A percentile compares a stretch with the other conserved stretches of the same genome.
phyloP scores from a whole-genome alignment of 2,113 vertebrate species.

The Sardina pilchardus region DNA sequence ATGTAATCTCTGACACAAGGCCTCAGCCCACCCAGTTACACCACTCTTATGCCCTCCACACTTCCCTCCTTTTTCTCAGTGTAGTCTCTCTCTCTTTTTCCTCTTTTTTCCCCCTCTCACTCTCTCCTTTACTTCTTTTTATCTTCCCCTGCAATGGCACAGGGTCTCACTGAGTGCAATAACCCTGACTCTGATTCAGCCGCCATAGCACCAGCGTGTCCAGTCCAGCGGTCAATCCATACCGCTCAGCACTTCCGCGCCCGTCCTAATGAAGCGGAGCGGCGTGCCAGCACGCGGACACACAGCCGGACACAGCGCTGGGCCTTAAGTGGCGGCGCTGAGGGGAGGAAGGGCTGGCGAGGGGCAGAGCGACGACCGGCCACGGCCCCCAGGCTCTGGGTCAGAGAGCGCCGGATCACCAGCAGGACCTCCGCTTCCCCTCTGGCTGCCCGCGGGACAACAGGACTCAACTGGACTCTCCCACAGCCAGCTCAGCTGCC shows the following conservation, averaged over 20 bases:
- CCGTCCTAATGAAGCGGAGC: background rate
- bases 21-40: background rate
- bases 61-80: background rate
- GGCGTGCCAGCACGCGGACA: background rate
- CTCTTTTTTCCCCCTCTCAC: background rate
- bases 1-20: background rate
- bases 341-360: background rate
- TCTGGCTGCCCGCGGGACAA: background rate
- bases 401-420: background rate
- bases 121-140: background rate
- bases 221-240: background rate
- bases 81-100: background rate
- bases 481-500: no score
- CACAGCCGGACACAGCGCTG: background rate
- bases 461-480: background rate
- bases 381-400: background rate
- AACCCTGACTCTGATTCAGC: background rate
- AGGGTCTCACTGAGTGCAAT: background rate
- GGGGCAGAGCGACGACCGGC: background rate
- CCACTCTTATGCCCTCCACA: background rate
- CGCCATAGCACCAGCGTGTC: background rate
- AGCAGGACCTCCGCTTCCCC: background rate
- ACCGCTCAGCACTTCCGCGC: background rate
- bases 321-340: background rate
- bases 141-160: background rate